Conservation (phyloP, 2,113 vertebrate genomes). For the Myodes glareolus region DNA sequence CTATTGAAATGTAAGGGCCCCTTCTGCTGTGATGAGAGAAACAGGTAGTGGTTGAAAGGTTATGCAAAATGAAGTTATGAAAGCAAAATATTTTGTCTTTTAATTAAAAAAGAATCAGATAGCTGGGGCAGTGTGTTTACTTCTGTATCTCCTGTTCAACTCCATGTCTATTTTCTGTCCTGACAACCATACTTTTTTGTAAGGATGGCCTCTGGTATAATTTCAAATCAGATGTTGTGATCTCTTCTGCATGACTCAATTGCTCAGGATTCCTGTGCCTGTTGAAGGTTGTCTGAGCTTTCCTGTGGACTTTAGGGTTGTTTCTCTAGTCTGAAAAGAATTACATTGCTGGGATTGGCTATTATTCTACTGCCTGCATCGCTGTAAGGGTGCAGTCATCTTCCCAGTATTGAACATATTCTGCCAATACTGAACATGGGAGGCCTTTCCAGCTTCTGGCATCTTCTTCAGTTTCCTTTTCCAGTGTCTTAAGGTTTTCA, state of each 20-base stretch:
- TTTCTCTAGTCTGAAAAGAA: neutral
- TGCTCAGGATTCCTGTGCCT: neutral
- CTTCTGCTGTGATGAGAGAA: slow-evolving; percentile 68
- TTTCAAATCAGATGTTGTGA: neutral
- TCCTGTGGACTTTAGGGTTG: neutral
- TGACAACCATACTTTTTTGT: neutral
- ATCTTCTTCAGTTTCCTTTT: neutral
- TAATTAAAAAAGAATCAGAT: neutral
- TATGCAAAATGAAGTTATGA: slow-evolving; percentile 77
- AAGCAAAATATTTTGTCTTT: slow-evolving; percentile 84
- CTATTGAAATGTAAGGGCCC: slow-evolving; percentile 74
- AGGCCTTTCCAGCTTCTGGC: neutral
- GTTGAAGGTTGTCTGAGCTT: neutral
- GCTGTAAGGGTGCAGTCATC: neutral
- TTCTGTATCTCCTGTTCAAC: neutral
- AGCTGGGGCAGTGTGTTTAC: neutral
- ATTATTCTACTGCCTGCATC: neutral
- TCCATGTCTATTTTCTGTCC: neutral
- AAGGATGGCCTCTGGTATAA: neutral
- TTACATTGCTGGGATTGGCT: no score
- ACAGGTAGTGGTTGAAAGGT: slow-evolving; percentile 69
- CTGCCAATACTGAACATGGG: neutral
- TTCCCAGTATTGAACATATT: neutral
- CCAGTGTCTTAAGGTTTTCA: neutral
- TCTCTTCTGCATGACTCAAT: neutral